Conservation (phyloP, 2,113 vertebrate species). For the Phrynocephalus versicolor region DNA sequence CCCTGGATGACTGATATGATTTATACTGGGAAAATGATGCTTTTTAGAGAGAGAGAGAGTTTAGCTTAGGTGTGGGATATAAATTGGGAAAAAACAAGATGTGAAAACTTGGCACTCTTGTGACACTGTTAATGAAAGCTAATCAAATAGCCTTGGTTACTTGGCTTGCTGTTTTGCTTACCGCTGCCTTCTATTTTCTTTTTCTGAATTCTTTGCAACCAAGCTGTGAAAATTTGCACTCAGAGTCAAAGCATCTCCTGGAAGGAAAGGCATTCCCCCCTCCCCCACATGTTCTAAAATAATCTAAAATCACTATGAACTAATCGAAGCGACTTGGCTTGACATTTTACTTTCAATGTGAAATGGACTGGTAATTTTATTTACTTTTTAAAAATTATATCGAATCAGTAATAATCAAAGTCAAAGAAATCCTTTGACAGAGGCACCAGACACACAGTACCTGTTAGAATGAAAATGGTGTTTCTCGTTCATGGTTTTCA, state of each 20-base stretch:
- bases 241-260: not conserved
- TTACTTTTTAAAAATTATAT: not conserved
- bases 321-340: slow-evolving; percentile 7
- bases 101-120: slow-evolving; percentile 14
- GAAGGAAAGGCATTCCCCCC: not conserved
- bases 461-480: not conserved
- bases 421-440: not conserved
- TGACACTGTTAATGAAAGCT: slow-evolving; percentile 3
- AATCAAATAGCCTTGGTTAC: not conserved
- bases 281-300: slow-evolving; percentile 10
- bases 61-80: not conserved
- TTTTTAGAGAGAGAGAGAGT: slow-evolving; percentile 16
- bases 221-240: slow-evolving; percentile 18
- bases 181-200: too few relatives aligned
- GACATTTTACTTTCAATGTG: not conserved
- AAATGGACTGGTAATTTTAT: not conserved
- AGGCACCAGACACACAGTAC: not conserved
- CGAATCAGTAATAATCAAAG: not conserved
- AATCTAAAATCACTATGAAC: not conserved
- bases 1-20: not conserved
- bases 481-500: not conserved
- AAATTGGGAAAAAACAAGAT: slow-evolving; percentile 1
- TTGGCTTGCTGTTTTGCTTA: not conserved
- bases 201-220: not conserved
- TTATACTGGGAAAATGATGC: slow-evolving; percentile 16